phyloP scores from a whole-genome alignment of 2,797 vertebrate genomes.

The Myotis pilosus region DNA sequence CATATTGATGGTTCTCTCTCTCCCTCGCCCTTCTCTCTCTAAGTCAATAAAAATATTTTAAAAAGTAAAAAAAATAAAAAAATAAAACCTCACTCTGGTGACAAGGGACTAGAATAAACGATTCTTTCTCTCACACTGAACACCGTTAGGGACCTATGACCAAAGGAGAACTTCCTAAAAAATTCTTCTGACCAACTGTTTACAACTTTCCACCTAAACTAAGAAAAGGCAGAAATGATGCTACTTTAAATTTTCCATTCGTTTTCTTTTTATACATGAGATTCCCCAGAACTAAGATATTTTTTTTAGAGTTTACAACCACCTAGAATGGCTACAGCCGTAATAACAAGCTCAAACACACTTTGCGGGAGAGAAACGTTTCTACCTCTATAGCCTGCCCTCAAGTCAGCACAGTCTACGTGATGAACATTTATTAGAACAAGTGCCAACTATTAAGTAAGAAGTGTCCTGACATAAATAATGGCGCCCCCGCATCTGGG shows the following conservation, averaged over 20 bases:
- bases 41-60: too few relatives aligned
- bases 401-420: not conserved
- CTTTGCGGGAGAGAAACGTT: not conserved
- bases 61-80: too few relatives aligned
- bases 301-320: not conserved
- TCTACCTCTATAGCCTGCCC: not conserved
- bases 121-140: not conserved
- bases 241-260: not conserved
- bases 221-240: not conserved
- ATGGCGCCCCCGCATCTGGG: accelerated
- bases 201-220: not conserved
- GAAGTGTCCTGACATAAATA: not conserved
- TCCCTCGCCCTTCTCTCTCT: too few relatives aligned
- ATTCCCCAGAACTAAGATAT: not conserved
- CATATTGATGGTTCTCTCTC: too few relatives aligned
- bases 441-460: too few relatives aligned
- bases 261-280: not conserved
- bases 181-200: not conserved
- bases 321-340: not conserved
- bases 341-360: not conserved
- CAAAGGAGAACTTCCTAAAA: not conserved
- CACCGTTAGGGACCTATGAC: not conserved
- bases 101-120: not conserved
- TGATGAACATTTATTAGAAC: not conserved
- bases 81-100: not conserved